Percentiles rank a stretch among this genome's conserved stretches.
These are phyloP conservation scores for Paratilapia polleni DNA, from an alignment of 2,113 vertebrate species.

Conservation along the genomic window DNA sequence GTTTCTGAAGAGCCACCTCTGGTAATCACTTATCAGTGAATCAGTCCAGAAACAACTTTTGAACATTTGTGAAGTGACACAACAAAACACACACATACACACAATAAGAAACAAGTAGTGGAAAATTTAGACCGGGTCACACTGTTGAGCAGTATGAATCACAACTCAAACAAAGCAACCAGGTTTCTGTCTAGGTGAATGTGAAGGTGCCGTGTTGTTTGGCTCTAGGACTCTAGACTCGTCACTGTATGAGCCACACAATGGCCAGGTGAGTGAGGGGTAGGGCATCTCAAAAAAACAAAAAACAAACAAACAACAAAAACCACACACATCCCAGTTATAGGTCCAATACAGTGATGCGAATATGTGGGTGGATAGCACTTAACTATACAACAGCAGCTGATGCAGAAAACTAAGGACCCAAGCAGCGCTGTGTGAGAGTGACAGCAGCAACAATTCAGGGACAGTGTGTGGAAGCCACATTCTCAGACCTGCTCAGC, in stretches of 20 bases:
- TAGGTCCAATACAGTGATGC: constrained; percentile 11
- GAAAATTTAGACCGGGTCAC: constrained; percentile 8
- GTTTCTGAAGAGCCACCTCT: not conserved
- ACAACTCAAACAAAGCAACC: constrained; percentile 52
- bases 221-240: not conserved
- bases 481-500: constrained; percentile 48
- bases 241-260: constrained; percentile 20
- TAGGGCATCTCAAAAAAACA: not conserved
- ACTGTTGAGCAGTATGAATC: constrained; percentile 42
- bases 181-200: constrained; percentile 25
- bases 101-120: not conserved
- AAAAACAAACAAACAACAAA: no score
- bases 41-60: not conserved
- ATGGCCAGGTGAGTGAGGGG: constrained; percentile 28
- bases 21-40: not conserved
- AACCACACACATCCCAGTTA: not conserved
- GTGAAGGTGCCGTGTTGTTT: constrained; percentile 44
- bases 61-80: not conserved
- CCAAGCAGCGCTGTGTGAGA: not conserved
- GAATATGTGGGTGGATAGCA: constrained; percentile 24
- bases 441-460: not conserved
- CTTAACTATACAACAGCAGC: constrained; percentile 11
- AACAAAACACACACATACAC: not conserved
- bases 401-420: constrained; percentile 6
- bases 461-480: constrained; percentile 27